Base-by-base conservation (phyloP, 2,113 vertebrate genomes). In the Nansenia antarctica region DNA sequence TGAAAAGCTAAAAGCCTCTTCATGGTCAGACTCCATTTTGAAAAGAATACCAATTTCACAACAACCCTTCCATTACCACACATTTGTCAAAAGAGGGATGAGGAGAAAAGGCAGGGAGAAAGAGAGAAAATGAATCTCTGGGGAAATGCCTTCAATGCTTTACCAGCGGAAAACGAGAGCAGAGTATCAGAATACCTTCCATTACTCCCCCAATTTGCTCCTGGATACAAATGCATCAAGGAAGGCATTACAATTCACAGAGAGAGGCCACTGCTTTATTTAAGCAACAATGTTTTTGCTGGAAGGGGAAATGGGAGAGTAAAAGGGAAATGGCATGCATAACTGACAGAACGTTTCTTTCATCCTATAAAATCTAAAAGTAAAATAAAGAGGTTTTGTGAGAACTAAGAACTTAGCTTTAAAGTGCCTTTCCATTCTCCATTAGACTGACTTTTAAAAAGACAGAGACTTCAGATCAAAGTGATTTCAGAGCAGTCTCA, bases 1-100 rank as follows among this genome's bases (percentile, higher is more conserved):
- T 81, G 74, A 85, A 64, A 82, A 74, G 76, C 87, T 89, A 85
- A 92, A 88, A 89, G 86, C 82, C 77, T 76, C 60, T 35, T 31
- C 39, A 65, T 78, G 76, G 72, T 83, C 81, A 54, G 77, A 81
- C 74, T 82, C 86, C 88, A 87, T 87, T 86, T 88, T 53, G 77
- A 77, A 84, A 89, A 89, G 82, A 87, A 88, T 77, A 77, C 77
- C 85, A 84, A 85, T 89, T 88, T 88, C 79, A 82, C 76, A 87
- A 88, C 85, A 86, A 83, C 74, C 79, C 67, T 65, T 73, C 83
- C 82, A 87, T 90, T 88, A 90, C 71, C 67, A 79, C 82, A 74
- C 75, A 77, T 86, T 86, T 88, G 78, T 86, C 77, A 76, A 72
- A 68, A 37, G 82, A 74, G 77, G 77, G 79, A 78, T 76, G 76